Evolutionary conservation across 2,797 vertebrate genomes (phyloP).

Genomic region (Sebastes steindachneri): DNA sequence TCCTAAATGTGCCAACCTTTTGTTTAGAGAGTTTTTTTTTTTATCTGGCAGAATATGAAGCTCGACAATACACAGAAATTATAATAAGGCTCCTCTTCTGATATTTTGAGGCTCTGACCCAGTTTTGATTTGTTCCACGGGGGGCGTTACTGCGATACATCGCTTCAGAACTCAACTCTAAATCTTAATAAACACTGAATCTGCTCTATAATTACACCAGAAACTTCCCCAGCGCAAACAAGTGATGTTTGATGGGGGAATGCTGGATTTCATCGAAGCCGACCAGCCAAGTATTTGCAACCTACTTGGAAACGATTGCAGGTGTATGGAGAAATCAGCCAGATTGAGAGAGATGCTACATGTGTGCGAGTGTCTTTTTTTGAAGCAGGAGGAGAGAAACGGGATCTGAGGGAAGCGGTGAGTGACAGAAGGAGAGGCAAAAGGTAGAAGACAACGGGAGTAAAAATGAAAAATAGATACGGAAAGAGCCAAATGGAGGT

Average conservation of each 20-base stretch:
- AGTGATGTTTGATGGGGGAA: conserved; percentile 14
- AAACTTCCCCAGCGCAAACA: conserved; percentile 37
- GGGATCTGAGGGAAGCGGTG: conserved; percentile 6
- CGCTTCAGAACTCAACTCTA: conserved; percentile 47
- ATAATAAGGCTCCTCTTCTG: conserved; percentile 72
- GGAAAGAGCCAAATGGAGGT: conserved; percentile 30
- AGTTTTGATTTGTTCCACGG: conserved; percentile 74
- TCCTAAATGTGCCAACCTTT: conserved; percentile 67
- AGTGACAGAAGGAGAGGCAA: conserved; percentile 13
- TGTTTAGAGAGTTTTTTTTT: conserved; percentile 60
- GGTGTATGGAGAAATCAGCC: conserved; percentile 14
- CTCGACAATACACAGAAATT: conserved; percentile 65
- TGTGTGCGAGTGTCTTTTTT: not conserved
- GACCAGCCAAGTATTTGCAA: conserved; percentile 11
- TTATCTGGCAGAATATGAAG: conserved; percentile 64
- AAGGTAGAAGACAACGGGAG: conserved; percentile 15
- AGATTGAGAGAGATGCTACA: conserved; percentile 9
- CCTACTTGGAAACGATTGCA: conserved; percentile 5
- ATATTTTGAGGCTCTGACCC: conserved; percentile 79
- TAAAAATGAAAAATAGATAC: conserved; percentile 36
- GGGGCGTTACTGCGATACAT: conserved; percentile 46
- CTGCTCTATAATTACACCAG: conserved; percentile 43
- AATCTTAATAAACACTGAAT: conserved; percentile 52
- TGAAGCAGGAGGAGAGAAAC: conserved; percentile 15
- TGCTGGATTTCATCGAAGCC: conserved; percentile 1